phyloP scores from a whole-genome alignment of 1,140 invertebrate genomes.

The Drosophila littoralis region DNA sequence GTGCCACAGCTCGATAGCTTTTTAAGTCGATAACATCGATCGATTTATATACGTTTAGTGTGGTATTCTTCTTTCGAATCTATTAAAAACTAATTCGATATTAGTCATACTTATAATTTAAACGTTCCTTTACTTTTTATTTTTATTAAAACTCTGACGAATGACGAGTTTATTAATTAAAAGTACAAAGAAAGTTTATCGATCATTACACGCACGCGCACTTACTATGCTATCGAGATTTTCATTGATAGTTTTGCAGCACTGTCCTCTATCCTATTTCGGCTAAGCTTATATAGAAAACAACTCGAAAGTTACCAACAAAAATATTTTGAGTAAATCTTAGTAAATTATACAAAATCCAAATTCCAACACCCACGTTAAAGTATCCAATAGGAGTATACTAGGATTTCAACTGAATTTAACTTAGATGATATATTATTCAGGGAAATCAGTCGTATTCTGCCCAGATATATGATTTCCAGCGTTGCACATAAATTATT shows the following conservation, averaged over 20 bases:
- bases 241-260: conserved; percentile 4
- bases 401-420: conserved; percentile 30
- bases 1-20: neutral
- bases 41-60: conserved; percentile 3
- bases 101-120: too few relatives aligned
- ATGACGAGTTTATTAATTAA: too few relatives aligned
- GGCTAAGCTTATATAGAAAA: conserved; percentile 12
- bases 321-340: neutral
- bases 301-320: neutral
- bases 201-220: too few relatives aligned
- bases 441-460: conserved; percentile 4
- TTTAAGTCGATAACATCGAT: neutral
- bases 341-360: neutral
- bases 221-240: neutral
- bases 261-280: conserved; percentile 8
- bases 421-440: conserved; percentile 29
- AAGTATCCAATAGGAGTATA: conserved; percentile 11
- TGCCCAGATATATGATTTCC: neutral
- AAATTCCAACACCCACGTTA: neutral
- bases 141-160: too few relatives aligned
- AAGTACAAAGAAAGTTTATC: too few relatives aligned
- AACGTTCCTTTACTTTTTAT: too few relatives aligned
- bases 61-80: too few relatives aligned
- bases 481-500: conserved; percentile 17
- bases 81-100: too few relatives aligned